Conservation (phyloP, 2,888 invertebrate species). For the Caenorhabditis sulstoni region DNA sequence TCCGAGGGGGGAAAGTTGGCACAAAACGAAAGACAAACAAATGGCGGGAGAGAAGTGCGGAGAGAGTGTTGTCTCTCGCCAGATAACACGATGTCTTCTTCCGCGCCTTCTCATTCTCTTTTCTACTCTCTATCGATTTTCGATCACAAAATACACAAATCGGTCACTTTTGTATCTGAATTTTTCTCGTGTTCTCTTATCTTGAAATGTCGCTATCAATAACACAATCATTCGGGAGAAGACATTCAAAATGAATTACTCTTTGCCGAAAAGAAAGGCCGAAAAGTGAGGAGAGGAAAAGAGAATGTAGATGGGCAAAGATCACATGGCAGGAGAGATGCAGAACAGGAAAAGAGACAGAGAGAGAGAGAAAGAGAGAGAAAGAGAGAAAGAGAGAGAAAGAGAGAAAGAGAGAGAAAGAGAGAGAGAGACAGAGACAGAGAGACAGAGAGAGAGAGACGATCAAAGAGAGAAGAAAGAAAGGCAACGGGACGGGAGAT, state of each 20-base stretch:
- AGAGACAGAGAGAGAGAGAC: neutral
- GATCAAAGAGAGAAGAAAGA: neutral
- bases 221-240: too few species aligned
- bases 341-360: neutral
- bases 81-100: neutral
- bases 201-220: too few species aligned
- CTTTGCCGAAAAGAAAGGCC: neutral
- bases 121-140: constrained; percentile 3
- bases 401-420: neutral
- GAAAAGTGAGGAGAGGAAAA: neutral
- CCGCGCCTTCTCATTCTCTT: neutral
- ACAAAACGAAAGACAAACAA: constrained; percentile 15
- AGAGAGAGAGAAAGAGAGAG: neutral
- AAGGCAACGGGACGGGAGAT: neutral
- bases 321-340: too few species aligned
- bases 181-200: too few species aligned
- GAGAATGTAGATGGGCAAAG: neutral
- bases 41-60: constrained; percentile 8
- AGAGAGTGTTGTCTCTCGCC: neutral
- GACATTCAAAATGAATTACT: too few species aligned
- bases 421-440: constrained; percentile 4
- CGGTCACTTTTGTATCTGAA: too few species aligned
- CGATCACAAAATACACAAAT: constrained; percentile 12
- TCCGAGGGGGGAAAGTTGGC: neutral
- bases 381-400: neutral